These are phyloP conservation scores for Coleophora flavipennella DNA, from an alignment of 2,888 invertebrate species.

Conservation along the genomic window DNA sequence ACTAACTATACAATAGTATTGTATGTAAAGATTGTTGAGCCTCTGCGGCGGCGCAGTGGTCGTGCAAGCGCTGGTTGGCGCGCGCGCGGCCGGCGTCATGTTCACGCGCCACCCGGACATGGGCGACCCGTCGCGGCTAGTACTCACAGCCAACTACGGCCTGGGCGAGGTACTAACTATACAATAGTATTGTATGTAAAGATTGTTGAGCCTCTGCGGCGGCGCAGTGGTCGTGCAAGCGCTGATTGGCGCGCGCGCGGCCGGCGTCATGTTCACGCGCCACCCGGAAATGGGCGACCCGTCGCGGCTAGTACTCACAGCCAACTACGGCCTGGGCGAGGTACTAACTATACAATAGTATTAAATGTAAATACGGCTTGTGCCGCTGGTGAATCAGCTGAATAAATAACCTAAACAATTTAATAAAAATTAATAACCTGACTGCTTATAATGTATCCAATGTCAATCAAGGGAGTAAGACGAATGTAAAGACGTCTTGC, in stretches of 20 bases:
- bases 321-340: constrained; percentile 89
- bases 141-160: constrained; percentile 86
- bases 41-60: constrained; percentile 83
- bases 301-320: constrained; percentile 78
- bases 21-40: too few relatives aligned
- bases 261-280: constrained; percentile 87
- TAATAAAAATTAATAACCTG: too few relatives aligned
- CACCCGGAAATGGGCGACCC: constrained; percentile 83
- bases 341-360: too few relatives aligned
- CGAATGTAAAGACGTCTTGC: too few relatives aligned
- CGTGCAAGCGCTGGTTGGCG: constrained; percentile 81
- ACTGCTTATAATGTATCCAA: too few relatives aligned
- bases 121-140: constrained; percentile 77
- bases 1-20: too few relatives aligned
- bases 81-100: constrained; percentile 83
- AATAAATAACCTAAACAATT: too few relatives aligned
- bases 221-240: constrained; percentile 88
- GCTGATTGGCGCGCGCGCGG: constrained; percentile 79
- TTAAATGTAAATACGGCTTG: too few relatives aligned
- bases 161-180: constrained; percentile 80
- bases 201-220: constrained; percentile 71
- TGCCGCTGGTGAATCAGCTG: too few relatives aligned
- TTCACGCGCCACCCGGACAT: constrained; percentile 85
- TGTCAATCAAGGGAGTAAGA: too few relatives aligned
- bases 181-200: too few relatives aligned